Conservation (phyloP, 37 sponge, comb jelly and placozoan genomes). For the Aphrocallistes beatrix region DNA sequence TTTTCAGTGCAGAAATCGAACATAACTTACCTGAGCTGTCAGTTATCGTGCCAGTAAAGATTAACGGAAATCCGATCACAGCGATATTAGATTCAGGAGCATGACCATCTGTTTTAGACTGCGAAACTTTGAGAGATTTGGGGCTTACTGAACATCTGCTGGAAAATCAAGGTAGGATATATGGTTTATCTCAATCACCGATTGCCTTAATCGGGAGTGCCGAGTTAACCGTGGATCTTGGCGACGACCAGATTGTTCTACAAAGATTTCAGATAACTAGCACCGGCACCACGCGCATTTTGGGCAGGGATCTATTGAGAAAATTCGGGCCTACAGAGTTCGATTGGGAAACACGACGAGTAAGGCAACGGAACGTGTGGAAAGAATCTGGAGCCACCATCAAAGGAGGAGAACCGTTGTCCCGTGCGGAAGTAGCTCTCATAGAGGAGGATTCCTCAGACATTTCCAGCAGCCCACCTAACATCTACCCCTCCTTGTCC, state of each 20-base stretch:
- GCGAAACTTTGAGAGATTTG: background rate
- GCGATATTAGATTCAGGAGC: background rate
- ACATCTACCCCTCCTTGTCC: background rate
- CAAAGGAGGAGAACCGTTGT: background rate
- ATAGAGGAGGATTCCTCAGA: background rate
- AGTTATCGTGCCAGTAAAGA: background rate
- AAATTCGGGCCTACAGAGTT: background rate
- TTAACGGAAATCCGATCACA: background rate
- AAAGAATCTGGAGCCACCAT: background rate
- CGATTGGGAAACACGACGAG: background rate
- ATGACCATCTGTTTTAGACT: too few species aligned
- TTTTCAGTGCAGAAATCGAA: background rate
- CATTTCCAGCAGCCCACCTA: background rate
- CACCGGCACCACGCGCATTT: background rate
- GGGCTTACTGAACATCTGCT: background rate
- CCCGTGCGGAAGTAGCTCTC: background rate
- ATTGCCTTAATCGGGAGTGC: background rate
- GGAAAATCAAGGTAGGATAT: too few species aligned
- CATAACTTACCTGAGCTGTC: background rate
- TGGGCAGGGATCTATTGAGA: background rate
- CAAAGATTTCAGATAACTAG: background rate
- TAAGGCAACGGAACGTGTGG: background rate
- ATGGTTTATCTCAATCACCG: background rate
- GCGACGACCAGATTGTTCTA: background rate
- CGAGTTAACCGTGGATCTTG: background rate